Evolutionary conservation across 2,113 vertebrate species (phyloP).

Genomic region (Ursus arctos): DNA sequence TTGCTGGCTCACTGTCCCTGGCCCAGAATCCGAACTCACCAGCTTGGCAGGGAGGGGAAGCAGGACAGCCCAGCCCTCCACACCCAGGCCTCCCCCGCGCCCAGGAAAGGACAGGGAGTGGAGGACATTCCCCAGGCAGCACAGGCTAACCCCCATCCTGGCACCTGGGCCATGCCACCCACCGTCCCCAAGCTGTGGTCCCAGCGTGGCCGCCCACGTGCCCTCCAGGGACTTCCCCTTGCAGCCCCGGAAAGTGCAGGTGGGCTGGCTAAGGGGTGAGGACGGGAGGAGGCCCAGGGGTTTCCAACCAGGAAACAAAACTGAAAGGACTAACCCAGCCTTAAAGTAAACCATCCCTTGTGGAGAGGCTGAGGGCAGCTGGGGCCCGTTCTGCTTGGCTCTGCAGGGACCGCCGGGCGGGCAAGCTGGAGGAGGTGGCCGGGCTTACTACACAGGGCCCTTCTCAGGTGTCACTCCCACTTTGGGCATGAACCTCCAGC

Average conservation of each 20-base stretch:
- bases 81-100: neutral
- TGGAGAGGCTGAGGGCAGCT: neutral
- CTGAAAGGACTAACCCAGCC: conserved; percentile 53
- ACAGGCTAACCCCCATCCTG: neutral
- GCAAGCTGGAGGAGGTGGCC: neutral
- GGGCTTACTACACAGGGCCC: fast-evolving
- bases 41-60: neutral
- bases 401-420: fast-evolving
- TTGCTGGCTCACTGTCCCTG: conserved; percentile 1
- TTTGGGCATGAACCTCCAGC: neutral
- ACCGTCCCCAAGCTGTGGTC: neutral
- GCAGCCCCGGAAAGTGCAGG: conserved; percentile 63
- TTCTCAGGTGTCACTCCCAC: neutral
- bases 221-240: conserved; percentile 53
- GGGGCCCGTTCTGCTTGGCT: no score
- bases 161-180: fast-evolving
- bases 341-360: neutral
- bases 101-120: neutral
- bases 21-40: neutral
- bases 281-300: neutral
- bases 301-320: conserved; percentile 70
- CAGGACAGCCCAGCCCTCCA: neutral
- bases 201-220: neutral
- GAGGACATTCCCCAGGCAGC: neutral
- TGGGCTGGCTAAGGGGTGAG: neutral